Evolutionary conservation across 2,113 vertebrate species (phyloP), one percentile per base, ranked within the genome.

Genomic region (Crocuta crocuta): DNA sequence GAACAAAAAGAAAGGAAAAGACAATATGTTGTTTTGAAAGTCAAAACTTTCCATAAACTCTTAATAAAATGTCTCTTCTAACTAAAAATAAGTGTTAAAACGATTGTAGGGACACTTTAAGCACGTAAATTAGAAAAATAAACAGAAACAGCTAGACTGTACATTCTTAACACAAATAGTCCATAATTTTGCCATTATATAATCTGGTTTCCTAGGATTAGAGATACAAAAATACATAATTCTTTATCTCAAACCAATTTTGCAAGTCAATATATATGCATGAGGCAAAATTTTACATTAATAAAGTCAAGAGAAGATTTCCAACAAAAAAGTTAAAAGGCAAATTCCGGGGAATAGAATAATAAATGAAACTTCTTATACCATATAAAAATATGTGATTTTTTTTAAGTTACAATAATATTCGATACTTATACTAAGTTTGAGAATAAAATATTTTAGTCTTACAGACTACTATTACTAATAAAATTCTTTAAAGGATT

Each of bases 281-380:
- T 63, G 50, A 53, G 31, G n/a, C 48, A 79, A 94, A 96, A 96
- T 31, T 81, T 88, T 71, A 85, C 48, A 80, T n/a, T 61, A 71
- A 71, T 16, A 93, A 95, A 97, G 97, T 88, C n/a, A 96, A 91
- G 28, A 91, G 86, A 91, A 92, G 19, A 95, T 61, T 93, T 76
- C 48, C 50, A 45, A 93, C 9, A 81, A 80, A 89, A 80, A 76
- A 74, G 5, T 61, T 74, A 61, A 87, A 85, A 26, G 63, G 63
- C 24, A 97, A 97, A 98, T 63, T 73, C 43, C 24, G 16, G 76
- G 9, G 13, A 50, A 63, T 10, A 89, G 17, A 89, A 33, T 43
- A 90, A 66, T 43, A 95, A 91, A 90, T 15, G n/a, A 76, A 98
- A 91, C 12, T 53, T 50, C 15, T 86, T 45, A 87, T 21, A 53